Evolutionary conservation across 2,888 invertebrate species (phyloP).

Genomic region (Syrphus vitripennis): DNA sequence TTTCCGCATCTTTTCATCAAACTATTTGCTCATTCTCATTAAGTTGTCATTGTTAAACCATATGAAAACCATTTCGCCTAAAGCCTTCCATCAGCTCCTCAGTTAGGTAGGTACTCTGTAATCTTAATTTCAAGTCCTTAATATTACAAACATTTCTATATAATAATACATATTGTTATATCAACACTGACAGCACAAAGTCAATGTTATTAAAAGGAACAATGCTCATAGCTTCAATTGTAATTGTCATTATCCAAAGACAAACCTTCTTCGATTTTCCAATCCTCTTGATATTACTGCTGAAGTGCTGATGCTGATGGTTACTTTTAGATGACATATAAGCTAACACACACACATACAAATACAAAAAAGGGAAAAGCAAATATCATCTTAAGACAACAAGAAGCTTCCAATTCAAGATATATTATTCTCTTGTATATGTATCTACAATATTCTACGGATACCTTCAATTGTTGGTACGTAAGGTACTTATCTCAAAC

Average conservation of each 20-base stretch:
- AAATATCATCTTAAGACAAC: constrained; percentile 42
- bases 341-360: background rate
- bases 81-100: background rate
- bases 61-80: background rate
- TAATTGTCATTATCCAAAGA: constrained; percentile 50
- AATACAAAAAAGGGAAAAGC: background rate
- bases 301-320: constrained; percentile 7
- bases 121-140: background rate
- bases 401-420: constrained; percentile 23
- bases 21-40: constrained; percentile 37
- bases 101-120: background rate
- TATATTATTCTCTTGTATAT: constrained; percentile 11
- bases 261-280: constrained; percentile 32
- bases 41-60: constrained; percentile 44
- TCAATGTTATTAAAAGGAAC: constrained; percentile 36
- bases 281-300: constrained; percentile 10
- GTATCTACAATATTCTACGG: background rate
- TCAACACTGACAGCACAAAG: constrained; percentile 5
- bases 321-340: constrained; percentile 28
- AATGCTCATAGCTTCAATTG: constrained; percentile 38
- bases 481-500: background rate
- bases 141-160: background rate
- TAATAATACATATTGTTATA: background rate
- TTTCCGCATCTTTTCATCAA: background rate
- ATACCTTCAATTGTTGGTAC: background rate